These are phyloP conservation scores for Urocyon cinereoargenteus DNA, from an alignment of 2,797 vertebrate genomes.

Conservation along the genomic window DNA sequence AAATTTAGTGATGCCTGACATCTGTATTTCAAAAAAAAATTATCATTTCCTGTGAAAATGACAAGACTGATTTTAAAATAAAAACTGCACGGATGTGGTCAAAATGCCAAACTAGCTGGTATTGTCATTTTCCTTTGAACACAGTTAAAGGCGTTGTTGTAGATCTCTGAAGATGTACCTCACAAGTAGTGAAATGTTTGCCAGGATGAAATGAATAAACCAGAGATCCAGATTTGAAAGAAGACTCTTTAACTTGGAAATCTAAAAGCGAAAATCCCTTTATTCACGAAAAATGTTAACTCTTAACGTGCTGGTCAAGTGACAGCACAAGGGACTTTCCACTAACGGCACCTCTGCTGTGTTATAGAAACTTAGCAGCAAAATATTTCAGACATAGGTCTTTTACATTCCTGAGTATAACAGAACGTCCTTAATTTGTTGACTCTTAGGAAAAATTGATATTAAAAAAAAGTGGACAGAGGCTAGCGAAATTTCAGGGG, in stretches of 20 bases:
- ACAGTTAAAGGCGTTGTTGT: background rate
- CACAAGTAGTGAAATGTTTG: background rate
- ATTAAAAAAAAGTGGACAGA: background rate
- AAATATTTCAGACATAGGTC: background rate
- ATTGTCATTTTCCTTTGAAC: constrained; percentile 54
- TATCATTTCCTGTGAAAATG: constrained; percentile 66
- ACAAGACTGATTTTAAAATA: constrained; percentile 19
- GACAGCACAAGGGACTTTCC: constrained; percentile 48
- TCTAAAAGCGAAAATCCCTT: constrained; percentile 16
- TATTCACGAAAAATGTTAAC: background rate
- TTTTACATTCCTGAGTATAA: background rate
- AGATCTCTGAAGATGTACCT: background rate
- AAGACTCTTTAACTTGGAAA: background rate
- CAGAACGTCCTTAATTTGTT: background rate
- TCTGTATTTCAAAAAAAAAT: constrained; percentile 13
- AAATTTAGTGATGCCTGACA: background rate
- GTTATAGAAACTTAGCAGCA: background rate
- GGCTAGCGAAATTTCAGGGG: background rate
- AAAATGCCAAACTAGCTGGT: background rate
- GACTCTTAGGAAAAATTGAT: background rate
- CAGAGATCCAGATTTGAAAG: background rate
- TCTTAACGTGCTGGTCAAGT: background rate
- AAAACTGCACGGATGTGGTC: constrained; percentile 73
- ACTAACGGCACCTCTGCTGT: background rate
- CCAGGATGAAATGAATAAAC: background rate